These are phyloP conservation scores for Gambusia yucatana DNA, from an alignment of 2,797 vertebrate genomes.

Conservation along the genomic window DNA sequence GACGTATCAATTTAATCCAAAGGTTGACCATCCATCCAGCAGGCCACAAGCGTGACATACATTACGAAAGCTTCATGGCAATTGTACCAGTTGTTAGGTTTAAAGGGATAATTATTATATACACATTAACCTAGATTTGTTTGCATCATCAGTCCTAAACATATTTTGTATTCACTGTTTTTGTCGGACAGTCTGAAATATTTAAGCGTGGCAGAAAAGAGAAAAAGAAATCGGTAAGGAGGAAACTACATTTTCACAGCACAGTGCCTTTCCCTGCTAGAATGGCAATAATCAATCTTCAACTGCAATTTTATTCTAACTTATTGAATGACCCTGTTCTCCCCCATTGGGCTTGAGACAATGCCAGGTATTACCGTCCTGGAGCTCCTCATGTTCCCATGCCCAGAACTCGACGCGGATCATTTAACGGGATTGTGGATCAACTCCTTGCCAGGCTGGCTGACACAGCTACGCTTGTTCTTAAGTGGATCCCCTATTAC, in stretches of 20 bases:
- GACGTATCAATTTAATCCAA: background rate
- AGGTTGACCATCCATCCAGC: background rate
- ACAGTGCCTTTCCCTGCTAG: constrained; percentile 1
- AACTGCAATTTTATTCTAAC: constrained; percentile 31
- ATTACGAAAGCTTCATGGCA: background rate
- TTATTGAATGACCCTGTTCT: constrained; percentile 39
- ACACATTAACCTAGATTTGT: background rate
- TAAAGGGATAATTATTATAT: background rate
- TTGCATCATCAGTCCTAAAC: background rate
- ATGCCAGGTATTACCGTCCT: constrained; percentile 59
- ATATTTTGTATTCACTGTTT: background rate
- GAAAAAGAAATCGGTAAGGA: background rate
- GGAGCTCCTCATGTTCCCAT: constrained; percentile 63
- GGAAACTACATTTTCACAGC: background rate
- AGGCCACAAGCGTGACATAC: background rate
- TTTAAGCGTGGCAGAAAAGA: background rate
- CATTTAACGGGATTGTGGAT: constrained; percentile 69
- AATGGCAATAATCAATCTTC: constrained; percentile 40
- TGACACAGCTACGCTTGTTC: constrained; percentile 63
- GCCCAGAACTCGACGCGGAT: constrained; percentile 64
- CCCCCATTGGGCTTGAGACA: constrained; percentile 51
- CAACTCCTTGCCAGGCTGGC: constrained; percentile 66
- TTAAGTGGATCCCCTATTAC: constrained; percentile 74
- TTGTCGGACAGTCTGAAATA: background rate
- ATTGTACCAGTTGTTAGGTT: background rate